phyloP scores from a whole-genome alignment of 2,113 vertebrate genomes.

The Albula glossodonta region DNA sequence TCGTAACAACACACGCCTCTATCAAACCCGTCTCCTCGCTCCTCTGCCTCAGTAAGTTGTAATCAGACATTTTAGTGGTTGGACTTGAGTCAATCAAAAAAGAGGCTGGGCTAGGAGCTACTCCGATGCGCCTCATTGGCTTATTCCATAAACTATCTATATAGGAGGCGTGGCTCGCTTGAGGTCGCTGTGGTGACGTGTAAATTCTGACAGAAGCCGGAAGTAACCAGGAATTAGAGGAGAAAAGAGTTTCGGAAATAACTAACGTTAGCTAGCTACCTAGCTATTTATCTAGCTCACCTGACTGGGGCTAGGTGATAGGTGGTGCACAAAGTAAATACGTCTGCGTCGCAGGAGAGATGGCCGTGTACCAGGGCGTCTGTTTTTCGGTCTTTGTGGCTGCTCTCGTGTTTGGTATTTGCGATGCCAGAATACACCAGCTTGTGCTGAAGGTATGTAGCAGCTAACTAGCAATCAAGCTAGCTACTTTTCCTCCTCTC shows the following conservation, averaged over 20 bases:
- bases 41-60: background rate
- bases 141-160: no score
- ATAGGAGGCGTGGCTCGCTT: background rate
- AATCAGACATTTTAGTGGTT: background rate
- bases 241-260: slow-evolving; percentile 27
- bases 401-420: slow-evolving; percentile 44
- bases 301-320: slow-evolving; percentile 25
- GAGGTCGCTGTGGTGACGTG: slow-evolving; percentile 40
- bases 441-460: slow-evolving; percentile 61
- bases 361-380: slow-evolving; percentile 19
- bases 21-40: background rate
- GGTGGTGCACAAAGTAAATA: slow-evolving; percentile 34
- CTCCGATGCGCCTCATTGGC: background rate
- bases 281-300: background rate
- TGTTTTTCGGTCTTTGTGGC: slow-evolving; percentile 25
- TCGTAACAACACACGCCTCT: background rate
- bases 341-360: slow-evolving; percentile 34
- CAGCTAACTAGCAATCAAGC: background rate
- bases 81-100: background rate
- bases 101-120: background rate
- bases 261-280: background rate
- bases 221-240: slow-evolving; percentile 27
- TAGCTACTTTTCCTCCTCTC: background rate
- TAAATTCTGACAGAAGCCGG: slow-evolving; percentile 36
- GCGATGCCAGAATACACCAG: slow-evolving; percentile 65